A percentile compares a stretch with the other conserved stretches of the same genome.
Conservation (phyloP, 2,797 vertebrate genomes). For the Chrysocyon brachyurus region DNA sequence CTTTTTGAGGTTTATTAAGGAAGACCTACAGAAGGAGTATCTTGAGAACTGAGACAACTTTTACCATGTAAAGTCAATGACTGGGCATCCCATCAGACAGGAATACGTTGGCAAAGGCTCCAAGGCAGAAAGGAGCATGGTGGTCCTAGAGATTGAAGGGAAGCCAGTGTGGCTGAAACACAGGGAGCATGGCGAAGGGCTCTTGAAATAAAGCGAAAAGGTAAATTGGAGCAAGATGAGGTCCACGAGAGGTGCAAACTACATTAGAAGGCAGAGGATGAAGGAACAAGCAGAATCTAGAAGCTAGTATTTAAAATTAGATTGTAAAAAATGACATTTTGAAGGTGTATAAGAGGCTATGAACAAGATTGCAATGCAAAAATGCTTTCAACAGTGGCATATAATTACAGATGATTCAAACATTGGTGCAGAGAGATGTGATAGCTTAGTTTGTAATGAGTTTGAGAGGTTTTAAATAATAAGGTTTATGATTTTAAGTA, state of each 20-base stretch:
- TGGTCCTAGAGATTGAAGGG: background rate
- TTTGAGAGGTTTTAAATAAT: background rate
- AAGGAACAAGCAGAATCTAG: background rate
- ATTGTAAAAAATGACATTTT: background rate
- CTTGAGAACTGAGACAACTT: background rate
- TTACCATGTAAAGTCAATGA: background rate
- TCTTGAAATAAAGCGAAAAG: background rate
- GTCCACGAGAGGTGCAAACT: background rate
- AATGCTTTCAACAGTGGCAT: background rate
- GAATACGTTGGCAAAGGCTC: background rate
- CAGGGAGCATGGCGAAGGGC: rapidly evolving
- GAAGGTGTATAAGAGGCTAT: background rate
- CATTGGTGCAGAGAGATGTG: background rate
- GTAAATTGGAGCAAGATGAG: background rate
- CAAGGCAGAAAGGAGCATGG: background rate
- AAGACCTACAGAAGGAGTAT: too few relatives aligned
- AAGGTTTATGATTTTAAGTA: background rate
- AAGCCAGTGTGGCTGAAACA: too few relatives aligned
- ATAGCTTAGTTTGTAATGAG: background rate
- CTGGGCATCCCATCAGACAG: background rate
- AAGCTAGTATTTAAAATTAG: background rate
- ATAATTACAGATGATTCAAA: background rate
- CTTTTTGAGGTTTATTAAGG: background rate
- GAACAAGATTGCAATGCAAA: background rate
- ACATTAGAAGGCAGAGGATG: background rate